Evolutionary conservation across 2,888 invertebrate species (phyloP).

Genomic region (Silvanus unidentatus): DNA sequence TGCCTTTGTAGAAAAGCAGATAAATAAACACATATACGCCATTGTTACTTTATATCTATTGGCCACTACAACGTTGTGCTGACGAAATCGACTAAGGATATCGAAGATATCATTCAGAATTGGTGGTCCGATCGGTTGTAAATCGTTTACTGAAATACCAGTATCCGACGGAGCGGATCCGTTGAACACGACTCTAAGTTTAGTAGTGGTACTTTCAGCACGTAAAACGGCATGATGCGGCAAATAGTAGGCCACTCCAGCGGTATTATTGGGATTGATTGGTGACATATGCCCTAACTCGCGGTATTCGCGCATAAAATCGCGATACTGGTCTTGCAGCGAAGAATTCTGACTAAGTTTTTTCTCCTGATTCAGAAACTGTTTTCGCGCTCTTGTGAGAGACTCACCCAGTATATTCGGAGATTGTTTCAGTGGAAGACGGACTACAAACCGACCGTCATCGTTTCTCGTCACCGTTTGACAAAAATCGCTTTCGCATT

Average conservation of each 20-base stretch:
- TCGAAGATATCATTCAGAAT: constrained; percentile 9
- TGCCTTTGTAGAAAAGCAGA: too few relatives aligned
- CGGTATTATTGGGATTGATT: background rate
- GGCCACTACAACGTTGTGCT: constrained; percentile 12
- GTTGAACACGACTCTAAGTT: constrained; percentile 12
- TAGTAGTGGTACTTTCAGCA: constrained; percentile 8
- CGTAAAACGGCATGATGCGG: constrained; percentile 12
- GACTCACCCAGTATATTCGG: too few relatives aligned
- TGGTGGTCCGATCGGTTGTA: constrained; percentile 8
- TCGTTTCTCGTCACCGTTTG: too few relatives aligned
- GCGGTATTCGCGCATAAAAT: constrained; percentile 8
- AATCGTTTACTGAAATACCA: constrained; percentile 11
- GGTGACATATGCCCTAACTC: constrained; percentile 1
- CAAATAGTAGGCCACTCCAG: constrained; percentile 6
- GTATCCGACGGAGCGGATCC: constrained; percentile 5
- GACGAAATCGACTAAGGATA: constrained; percentile 9
- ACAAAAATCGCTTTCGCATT: too few relatives aligned
- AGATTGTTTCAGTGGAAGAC: too few relatives aligned
- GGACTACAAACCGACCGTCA: too few relatives aligned
- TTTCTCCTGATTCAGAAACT: background rate
- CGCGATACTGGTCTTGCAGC: constrained; percentile 2
- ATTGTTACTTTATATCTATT: too few relatives aligned
- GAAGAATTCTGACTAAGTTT: constrained; percentile 6
- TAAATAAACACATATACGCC: too few relatives aligned
- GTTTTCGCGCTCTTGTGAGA: too few relatives aligned